A percentile compares a stretch with the other conserved stretches of the same genome.
Evolutionary conservation across 2,113 vertebrate genomes (phyloP).

Genomic region (Syngnathus floridae): DNA sequence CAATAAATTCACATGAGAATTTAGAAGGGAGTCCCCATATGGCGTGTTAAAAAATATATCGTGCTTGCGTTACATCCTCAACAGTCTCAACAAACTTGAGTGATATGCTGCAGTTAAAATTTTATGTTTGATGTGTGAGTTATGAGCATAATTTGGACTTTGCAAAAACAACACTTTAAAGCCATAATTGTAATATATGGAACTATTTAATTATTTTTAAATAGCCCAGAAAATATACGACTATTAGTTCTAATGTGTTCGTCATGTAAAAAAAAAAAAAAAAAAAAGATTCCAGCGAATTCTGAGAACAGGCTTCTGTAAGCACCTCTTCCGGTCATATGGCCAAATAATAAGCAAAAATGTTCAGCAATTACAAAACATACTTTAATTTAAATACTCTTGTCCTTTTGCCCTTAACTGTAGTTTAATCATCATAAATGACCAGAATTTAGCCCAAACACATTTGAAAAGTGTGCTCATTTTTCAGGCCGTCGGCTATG

Average conservation of each 20-base stretch:
- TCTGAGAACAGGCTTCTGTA: not conserved
- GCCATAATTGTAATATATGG: not conserved
- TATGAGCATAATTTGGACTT: not conserved
- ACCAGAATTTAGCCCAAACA: not conserved
- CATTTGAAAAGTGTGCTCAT: not conserved
- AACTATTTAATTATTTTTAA: not conserved
- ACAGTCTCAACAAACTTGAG: not conserved
- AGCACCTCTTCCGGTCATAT: not conserved
- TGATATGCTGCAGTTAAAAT: not conserved
- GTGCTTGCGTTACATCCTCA: not conserved
- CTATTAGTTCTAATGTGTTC: not conserved
- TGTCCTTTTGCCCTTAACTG: not conserved
- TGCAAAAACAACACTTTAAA: not conserved
- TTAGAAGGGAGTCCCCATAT: not conserved
- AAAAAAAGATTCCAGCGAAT: not conserved
- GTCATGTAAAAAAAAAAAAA: not conserved
- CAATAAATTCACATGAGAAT: not conserved
- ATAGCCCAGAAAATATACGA: not conserved
- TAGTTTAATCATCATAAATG: not conserved
- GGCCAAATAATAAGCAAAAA: not conserved
- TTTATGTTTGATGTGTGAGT: not conserved
- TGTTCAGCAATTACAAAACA: not conserved
- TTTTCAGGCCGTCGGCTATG: slow-evolving; percentile 35
- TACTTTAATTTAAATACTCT: not conserved
- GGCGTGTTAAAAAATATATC: not conserved